Base-by-base conservation (phyloP, 2,113 vertebrate species). In the Bombycilla garrulus region DNA sequence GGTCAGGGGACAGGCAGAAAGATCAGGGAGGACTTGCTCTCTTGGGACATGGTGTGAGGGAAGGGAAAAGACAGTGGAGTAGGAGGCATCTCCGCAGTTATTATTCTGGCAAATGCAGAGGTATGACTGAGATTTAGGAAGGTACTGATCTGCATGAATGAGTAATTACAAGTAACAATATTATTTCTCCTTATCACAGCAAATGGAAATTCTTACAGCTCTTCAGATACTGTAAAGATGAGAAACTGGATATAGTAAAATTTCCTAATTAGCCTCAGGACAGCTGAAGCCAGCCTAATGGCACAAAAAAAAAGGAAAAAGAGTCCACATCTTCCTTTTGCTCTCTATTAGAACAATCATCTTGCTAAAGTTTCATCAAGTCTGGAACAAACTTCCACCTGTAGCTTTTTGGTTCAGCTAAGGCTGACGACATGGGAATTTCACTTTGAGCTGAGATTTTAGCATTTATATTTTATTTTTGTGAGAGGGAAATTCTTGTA, bases 261-360 rank as follows among this genome's bases (percentile, higher is more conserved):
- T 81, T 88, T 94, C 76, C n/a, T 84, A 92, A 88, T 95, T 81
- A 94, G 79, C 80, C 79, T 54, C 72, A 67, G n/a, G 92, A 80
- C n/a, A 91, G 54, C 56, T 73, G 51, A 91, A 92, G 69, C 47
- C 48, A 91, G 64, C 28, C n/a, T 71, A 69, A 60, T 42, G 60
- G 60, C 26, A 85, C 4, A 28, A 50, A 35, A 57, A 28, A 57
- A 81, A 33, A 11, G 21, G 17, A 6, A 16, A 72, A 72, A 51
- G 36, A 40, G 5, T 35, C 44, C 29, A 16, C 0, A 0, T 64
- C 66, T 81, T 33, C n/a, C 66, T 17, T 69, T 28, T 44, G 35
- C 15, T 91, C 13, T 65, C 78, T 90, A 35, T 65, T 69, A 80
- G 23, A 38, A 38, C 21, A 60, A 56, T 58, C 62, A 51, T 12